Percentiles rank a stretch among this genome's conserved stretches.
Evolutionary conservation across 1,140 invertebrate species (phyloP).

Genomic region (Drosophila mayri): DNA sequence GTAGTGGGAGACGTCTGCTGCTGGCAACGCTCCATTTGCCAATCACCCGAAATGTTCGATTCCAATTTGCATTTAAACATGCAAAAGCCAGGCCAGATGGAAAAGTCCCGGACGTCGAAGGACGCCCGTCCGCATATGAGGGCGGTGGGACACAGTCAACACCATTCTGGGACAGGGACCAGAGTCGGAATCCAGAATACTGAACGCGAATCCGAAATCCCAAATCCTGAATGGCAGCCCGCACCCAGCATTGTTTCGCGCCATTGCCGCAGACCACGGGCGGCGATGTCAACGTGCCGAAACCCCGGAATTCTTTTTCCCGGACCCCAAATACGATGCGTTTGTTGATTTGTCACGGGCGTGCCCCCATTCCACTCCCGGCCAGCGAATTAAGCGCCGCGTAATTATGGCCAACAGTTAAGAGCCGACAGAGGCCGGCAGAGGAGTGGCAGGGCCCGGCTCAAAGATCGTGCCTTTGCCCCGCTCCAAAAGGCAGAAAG

Average conservation of each 20-base stretch:
- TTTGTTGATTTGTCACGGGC: constrained; percentile 43
- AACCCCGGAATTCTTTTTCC: constrained; percentile 32
- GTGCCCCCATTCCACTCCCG: not conserved
- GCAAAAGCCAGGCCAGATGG: constrained; percentile 26
- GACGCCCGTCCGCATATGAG: constrained; percentile 2
- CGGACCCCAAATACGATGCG: constrained; percentile 36
- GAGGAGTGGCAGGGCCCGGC: not conserved
- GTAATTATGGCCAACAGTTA: constrained; percentile 59
- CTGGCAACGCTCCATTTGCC: constrained; percentile 29
- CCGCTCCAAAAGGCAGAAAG: constrained; percentile 15
- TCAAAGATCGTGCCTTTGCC: constrained; percentile 1
- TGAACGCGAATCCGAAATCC: constrained; percentile 22
- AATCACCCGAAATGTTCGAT: constrained; percentile 46
- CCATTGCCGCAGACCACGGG: constrained; percentile 26
- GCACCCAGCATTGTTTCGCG: constrained; percentile 28
- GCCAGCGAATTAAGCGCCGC: constrained; percentile 42
- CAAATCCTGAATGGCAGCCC: constrained; percentile 27
- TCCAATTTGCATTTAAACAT: constrained; percentile 49
- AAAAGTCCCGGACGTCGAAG: not conserved
- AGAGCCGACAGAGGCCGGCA: constrained; percentile 12
- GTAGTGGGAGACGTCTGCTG: constrained; percentile 5
- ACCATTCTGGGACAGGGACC: not conserved
- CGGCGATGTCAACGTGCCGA: constrained; percentile 41
- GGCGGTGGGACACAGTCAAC: constrained; percentile 24
- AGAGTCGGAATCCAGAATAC: not conserved